Base-by-base conservation (phyloP, 2,113 vertebrate genomes). In the Silurus asotus region DNA sequence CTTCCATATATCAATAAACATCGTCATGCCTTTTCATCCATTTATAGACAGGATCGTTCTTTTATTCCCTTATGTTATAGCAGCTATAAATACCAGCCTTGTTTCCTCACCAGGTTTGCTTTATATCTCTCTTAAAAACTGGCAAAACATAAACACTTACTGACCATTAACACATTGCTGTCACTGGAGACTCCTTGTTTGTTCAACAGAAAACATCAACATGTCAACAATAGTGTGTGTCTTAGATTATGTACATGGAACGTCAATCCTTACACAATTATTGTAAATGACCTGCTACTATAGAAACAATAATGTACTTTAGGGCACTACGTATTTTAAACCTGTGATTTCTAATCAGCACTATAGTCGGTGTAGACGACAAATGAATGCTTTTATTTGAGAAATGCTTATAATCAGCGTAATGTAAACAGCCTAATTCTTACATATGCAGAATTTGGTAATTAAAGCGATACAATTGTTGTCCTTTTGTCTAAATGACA, bases 401-500 rank as follows among this genome's bases (percentile, higher is more conserved):
- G 37, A 37, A 37, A 3, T 37, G 5, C 0, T 15, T 10, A 11
- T 79, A 61, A 61, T 6, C 8, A 0, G 13, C 11, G 77, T 23
- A 13, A 23, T 13, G 2, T 10, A 80, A 48, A 37, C 5, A 2
- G 58, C 1, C 5, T 1, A 9, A 3, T 59, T 5, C 9, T 6
- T 45, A 28, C 13, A 10, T 14, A 81, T n/a, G 10, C 15, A 61
- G 20, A 84, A 56, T 25, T 25, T 37, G 51, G 84, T 10, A 28
- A 48, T 23, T 28, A 48, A 4, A 48, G 20, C 19, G 1, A 37
- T 11, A n/a, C 70, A 61, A 74, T 23, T 49, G 37, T 7, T 81
- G 56, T 72, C 56, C 17, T 81, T 59, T 37, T 45, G 70, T 65
- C 64, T 83, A 55, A 83, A 79, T 85, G 72, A 82, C 83, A 80